Percentiles rank a stretch among this genome's conserved stretches.
phyloP scores from a whole-genome alignment of 2,113 vertebrate species.

The Eurypyga helias region DNA sequence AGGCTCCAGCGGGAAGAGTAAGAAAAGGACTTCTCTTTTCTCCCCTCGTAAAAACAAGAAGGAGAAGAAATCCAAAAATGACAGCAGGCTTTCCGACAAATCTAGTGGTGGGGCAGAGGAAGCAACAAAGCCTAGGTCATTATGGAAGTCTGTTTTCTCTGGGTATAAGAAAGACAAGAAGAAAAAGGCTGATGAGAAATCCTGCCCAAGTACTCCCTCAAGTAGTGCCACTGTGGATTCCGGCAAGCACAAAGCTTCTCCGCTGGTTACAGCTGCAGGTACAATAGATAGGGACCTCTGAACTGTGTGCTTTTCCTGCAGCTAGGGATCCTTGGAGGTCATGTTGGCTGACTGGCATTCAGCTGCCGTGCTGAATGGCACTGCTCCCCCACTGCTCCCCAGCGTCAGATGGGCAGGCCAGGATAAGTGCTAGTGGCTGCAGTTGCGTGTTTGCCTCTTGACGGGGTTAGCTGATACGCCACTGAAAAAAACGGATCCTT shows the following conservation, averaged over 20 bases:
- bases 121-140: constrained; percentile 87
- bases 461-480: background rate
- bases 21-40: constrained; percentile 94
- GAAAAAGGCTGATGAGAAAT: constrained; percentile 89
- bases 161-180: constrained; percentile 98
- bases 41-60: constrained; percentile 96
- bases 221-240: constrained; percentile 89
- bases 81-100: constrained; percentile 78
- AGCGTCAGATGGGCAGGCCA: background rate
- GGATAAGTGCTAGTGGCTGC: background rate
- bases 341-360: background rate
- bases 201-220: constrained; percentile 90
- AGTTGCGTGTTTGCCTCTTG: background rate
- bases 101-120: constrained; percentile 76
- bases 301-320: background rate
- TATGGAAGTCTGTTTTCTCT: constrained; percentile 97
- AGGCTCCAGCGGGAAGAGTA: constrained; percentile 89
- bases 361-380: background rate
- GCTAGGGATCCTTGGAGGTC: background rate
- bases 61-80: constrained; percentile 93
- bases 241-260: constrained; percentile 80
- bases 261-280: constrained; percentile 84
- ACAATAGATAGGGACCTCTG: background rate
- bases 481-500: background rate
- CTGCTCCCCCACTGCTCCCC: background rate